Percentiles rank a stretch among this genome's conserved stretches.
These are phyloP conservation scores for Drosophila mercatorum DNA, from an alignment of 2,888 invertebrate species.

Conservation along the genomic window DNA sequence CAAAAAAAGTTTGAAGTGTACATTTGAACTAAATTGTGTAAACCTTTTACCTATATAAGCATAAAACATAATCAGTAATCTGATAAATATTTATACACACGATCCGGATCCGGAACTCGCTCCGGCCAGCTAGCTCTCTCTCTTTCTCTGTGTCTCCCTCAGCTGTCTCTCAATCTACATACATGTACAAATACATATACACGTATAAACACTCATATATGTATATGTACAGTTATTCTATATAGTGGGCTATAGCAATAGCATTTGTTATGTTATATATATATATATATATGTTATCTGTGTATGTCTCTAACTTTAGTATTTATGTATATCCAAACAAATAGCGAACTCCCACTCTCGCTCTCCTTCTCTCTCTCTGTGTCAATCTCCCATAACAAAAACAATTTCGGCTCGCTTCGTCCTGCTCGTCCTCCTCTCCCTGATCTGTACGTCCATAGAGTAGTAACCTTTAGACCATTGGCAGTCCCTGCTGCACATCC, in stretches of 20 bases:
- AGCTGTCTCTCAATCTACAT: conserved; percentile 30
- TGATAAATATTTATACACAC: conserved; percentile 70
- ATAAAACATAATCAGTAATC: conserved; percentile 71
- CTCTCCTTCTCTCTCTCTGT: conserved; percentile 5
- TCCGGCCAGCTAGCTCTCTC: conserved; percentile 25
- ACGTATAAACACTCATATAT: conserved; percentile 14
- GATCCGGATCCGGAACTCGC: conserved; percentile 32
- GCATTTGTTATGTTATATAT: conserved; percentile 35
- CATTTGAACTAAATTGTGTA: conserved; percentile 79
- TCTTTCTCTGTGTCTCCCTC: neutral
- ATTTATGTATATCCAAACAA: conserved; percentile 64
- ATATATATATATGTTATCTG: conserved; percentile 41
- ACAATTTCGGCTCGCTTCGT: conserved; percentile 28
- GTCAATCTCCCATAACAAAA: conserved; percentile 42
- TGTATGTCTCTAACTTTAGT: conserved; percentile 52
- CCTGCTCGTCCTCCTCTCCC: neutral
- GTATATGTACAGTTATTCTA: conserved; percentile 15
- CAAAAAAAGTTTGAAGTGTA: conserved; percentile 57
- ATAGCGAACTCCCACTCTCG: conserved; percentile 29
- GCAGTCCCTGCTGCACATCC: conserved; percentile 89
- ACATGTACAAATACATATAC: conserved; percentile 18
- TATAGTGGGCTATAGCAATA: conserved; percentile 52
- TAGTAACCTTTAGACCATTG: conserved; percentile 85
- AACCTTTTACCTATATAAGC: conserved; percentile 67
- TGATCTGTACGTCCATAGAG: neutral